A percentile compares a stretch with the other conserved stretches of the same genome.
These are phyloP conservation scores for Eumaeus atala DNA, from an alignment of 1,140 invertebrate genomes.

Conservation along the genomic window DNA sequence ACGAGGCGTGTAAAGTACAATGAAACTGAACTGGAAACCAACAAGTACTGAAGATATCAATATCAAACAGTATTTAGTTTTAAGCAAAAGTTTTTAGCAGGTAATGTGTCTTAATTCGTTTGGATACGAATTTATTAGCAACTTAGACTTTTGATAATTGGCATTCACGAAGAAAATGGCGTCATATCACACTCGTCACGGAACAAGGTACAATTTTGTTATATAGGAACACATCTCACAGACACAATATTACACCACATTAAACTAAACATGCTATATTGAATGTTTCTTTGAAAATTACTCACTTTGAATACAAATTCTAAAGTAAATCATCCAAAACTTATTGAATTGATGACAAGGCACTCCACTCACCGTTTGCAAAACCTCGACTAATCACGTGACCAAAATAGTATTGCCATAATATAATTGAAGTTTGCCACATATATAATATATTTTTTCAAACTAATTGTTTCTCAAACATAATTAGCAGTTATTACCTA, in stretches of 20 bases:
- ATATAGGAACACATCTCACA: conserved; percentile 58
- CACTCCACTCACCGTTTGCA: conserved; percentile 75
- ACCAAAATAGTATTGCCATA: conserved; percentile 43
- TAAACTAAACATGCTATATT: conserved; percentile 44
- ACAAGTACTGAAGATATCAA: background rate
- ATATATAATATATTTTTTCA: conserved; percentile 1
- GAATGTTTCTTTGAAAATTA: conserved; percentile 59
- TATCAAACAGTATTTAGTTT: background rate
- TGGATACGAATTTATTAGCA: conserved; percentile 51
- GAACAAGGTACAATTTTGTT: conserved; percentile 70
- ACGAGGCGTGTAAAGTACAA: conserved; percentile 47
- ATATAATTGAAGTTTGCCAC: no score
- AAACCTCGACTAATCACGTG: conserved; percentile 73
- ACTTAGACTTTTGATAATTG: conserved; percentile 67
- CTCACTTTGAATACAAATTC: conserved; percentile 73
- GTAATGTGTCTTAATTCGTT: conserved; percentile 2
- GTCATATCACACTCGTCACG: conserved; percentile 73
- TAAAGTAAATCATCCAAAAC: conserved; percentile 74
- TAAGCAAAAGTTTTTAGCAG: background rate
- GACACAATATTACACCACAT: conserved; percentile 47
- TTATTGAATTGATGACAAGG: conserved; percentile 74
- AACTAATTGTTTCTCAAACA: no score
- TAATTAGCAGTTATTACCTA: no score
- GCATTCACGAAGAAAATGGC: conserved; percentile 75
- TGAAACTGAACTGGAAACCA: conserved; percentile 16